Conservation (phyloP, 2,113 vertebrate genomes). For the Tetraodon nigroviridis region DNA sequence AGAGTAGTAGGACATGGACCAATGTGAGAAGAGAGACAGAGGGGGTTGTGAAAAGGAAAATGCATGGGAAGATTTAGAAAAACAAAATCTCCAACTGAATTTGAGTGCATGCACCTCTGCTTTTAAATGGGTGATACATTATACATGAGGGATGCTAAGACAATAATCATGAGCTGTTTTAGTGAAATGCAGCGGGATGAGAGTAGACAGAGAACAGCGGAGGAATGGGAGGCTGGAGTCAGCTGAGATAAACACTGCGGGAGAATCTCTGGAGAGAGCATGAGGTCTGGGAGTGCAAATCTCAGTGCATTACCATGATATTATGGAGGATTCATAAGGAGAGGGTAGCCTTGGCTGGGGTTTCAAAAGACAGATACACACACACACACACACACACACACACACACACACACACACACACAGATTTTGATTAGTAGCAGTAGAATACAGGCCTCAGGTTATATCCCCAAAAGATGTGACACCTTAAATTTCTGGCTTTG, state of each 20-base stretch:
- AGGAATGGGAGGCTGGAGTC: conserved; percentile 43
- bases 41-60: conserved; percentile 32
- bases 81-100: conserved; percentile 61
- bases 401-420: conserved; percentile 2
- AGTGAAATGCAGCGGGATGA: conserved; percentile 43
- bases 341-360: conserved; percentile 22
- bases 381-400: conserved; percentile 7
- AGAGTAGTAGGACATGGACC: conserved; percentile 26
- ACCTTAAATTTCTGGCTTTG: conserved; percentile 40
- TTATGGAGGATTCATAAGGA: conserved; percentile 38
- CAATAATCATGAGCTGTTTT: conserved; percentile 73
- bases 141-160: conserved; percentile 73
- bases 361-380: conserved; percentile 2
- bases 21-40: conserved; percentile 17
- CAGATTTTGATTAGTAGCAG: conserved; percentile 21
- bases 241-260: conserved; percentile 41
- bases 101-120: conserved; percentile 70
- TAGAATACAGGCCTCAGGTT: conserved; percentile 40
- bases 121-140: conserved; percentile 73
- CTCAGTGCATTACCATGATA: conserved; percentile 52
- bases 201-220: conserved; percentile 46
- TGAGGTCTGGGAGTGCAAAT: conserved; percentile 43
- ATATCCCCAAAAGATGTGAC: conserved; percentile 37
- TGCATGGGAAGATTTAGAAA: conserved; percentile 48
- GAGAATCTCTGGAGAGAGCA: conserved; percentile 44